Base-by-base conservation (phyloP, 2,113 vertebrate species). In the Aldabrachelys gigantea region DNA sequence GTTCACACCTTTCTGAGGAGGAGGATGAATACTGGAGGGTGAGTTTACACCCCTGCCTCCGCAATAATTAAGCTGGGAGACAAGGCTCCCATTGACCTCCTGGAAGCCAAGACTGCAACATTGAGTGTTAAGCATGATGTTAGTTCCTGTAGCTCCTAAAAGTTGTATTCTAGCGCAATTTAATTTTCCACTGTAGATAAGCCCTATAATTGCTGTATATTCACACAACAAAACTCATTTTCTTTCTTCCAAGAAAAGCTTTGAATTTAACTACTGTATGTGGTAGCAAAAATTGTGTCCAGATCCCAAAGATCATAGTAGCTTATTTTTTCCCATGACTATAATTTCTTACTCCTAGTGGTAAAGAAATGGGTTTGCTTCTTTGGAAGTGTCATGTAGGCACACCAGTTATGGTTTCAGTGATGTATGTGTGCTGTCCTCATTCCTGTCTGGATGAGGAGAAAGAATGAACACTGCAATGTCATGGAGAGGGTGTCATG, bases 391-490 rank as follows among this genome's bases (percentile, higher is more conserved):
- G 4, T 27, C 24, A 12, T 6, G 3, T 8, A 47, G 8, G 7
- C 4, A 50, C 47, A 54, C 22, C 14, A 50, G 2, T 38, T 47
- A 35, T n/a, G 5, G 2, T 88, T 86, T 89, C 9, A 4, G 11
- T 21, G 69, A 7, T 5, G 2, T 1, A 11, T 0, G 78, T 0
- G 82, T 65, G 31, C 31, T 12, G 85, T 76, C 56, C 2, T 0
- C 84, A 31, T 81, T 90, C 25, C 17, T 62, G 11, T 57, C 82
- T 78, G 2, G 13, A 49, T 78, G 72, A 17, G 10, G 4, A 84
- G 14, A 4, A 83, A 80, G 88, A 91, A 29, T 16, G 8, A 1
- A 2, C 41, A 19, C 27, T 50, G 47, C 8, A 47, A 17, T 72
- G 3, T 85, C 22, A 24, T 56, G 50, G 54, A 84, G 9, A 1